These are phyloP conservation scores for Chloroceryle amazona DNA, from an alignment of 2,797 vertebrate genomes.

Conservation along the genomic window DNA sequence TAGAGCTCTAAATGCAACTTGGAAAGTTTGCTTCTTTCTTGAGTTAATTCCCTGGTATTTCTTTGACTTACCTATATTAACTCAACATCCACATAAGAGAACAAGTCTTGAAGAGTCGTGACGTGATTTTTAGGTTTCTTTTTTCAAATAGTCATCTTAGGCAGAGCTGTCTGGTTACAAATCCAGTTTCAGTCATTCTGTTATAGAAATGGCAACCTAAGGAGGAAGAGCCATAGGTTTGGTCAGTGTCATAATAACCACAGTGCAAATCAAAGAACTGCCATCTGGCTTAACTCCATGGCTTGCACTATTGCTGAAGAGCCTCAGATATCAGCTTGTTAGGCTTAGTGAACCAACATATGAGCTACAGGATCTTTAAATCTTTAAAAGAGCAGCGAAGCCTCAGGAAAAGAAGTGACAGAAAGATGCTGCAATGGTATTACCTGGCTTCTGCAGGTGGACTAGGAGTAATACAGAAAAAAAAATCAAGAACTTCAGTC, in stretches of 20 bases:
- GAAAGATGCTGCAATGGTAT: not conserved
- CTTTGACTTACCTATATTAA: not conserved
- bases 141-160: not conserved
- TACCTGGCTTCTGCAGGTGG: not conserved
- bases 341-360: not conserved
- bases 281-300: not conserved
- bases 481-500: not conserved
- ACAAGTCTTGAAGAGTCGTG: not conserved
- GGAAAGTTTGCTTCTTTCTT: not conserved
- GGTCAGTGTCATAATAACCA: not conserved
- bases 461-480: not conserved
- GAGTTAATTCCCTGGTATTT: not conserved
- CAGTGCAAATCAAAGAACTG: not conserved
- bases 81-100: not conserved
- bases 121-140: not conserved
- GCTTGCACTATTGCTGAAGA: not conserved
- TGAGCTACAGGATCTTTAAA: not conserved
- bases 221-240: not conserved
- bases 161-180: not conserved
- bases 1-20: not conserved
- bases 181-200: not conserved
- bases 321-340: not conserved
- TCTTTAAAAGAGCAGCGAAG: not conserved
- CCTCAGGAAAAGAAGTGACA: not conserved
- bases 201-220: not conserved